Base-by-base conservation (phyloP, 2,113 vertebrate species). In the Pollimyrus isidori region DNA sequence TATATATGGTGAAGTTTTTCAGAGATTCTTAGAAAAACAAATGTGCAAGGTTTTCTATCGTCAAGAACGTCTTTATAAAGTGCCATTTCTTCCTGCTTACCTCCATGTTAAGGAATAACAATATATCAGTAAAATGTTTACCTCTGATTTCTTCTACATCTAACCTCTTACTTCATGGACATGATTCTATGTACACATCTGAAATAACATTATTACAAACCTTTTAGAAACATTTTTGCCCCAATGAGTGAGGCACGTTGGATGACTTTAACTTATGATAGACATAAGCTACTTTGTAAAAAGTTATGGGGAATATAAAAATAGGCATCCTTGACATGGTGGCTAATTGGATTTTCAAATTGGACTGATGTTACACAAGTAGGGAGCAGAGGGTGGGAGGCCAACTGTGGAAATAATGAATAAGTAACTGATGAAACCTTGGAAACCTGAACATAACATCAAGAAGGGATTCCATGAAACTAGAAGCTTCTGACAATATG, bases 331-430 rank as follows among this genome's bases (percentile, higher is more conserved):
- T n/a, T 50, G 45, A 49, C 83, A 86, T 86, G 48, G 45, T 50
- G 45, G 7, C 83, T 86, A 86, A 86, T 86, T 86, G 83, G 83
- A 86, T 86, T 86, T 50, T 86, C 83, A 49, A 86, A 86, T 86
- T 86, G 42, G 45, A 26, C 45, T 46, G 82, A 49, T 46, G 30
- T 84, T 84, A 85, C 46, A 49, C 82, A n/a, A 84, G 45, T 2
- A 49, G 23, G 3, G 3, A n/a, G n/a, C 21, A 30, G 23, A 49
- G 5, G 83, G 48, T 48, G 73, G 9, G 45, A 50, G 45, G 48
- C 23, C 45, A 86, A 48, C 42, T 86, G 48, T 86, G 83, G 48
- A 86, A 86, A 50, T 86, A 49, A 86, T 86, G 6, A 26, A 48
- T 50, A 50, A 48, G 83, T 15, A 49, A 86, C 45, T 49, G 83